Evolutionary conservation across 2,113 vertebrate genomes (phyloP).

Genomic region (Rhinichthys klamathensis): DNA sequence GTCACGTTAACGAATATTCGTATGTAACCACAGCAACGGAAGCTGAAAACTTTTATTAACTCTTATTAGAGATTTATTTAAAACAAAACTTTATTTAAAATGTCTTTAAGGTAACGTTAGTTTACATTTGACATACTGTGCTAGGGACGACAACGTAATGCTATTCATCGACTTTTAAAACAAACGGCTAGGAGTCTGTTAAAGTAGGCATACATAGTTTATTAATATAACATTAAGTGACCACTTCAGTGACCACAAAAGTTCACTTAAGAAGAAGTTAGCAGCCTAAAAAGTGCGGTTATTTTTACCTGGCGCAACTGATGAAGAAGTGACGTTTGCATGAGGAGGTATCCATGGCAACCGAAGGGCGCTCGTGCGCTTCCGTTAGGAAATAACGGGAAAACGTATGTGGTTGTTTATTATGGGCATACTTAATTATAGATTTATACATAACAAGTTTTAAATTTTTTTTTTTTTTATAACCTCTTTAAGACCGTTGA

Average conservation of each 20-base stretch:
- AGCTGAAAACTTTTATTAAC: neutral
- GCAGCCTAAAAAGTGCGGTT: neutral
- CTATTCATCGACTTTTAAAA: neutral
- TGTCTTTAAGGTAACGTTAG: neutral
- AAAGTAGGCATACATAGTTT: neutral
- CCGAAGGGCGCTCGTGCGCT: neutral
- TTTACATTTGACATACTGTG: neutral
- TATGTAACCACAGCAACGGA: neutral
- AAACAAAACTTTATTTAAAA: neutral
- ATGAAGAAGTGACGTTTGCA: neutral
- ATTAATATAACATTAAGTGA: neutral
- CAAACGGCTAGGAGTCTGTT: neutral
- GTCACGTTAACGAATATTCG: neutral
- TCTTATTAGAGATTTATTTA: neutral
- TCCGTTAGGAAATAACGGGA: neutral
- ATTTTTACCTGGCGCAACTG: neutral
- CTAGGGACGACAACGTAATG: neutral
- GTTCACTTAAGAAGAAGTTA: neutral
- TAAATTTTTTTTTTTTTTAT: neutral
- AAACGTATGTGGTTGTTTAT: neutral
- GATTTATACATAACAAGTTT: neutral
- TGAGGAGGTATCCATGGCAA: slow-evolving; percentile 29
- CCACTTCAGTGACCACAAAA: neutral
- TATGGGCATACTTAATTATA: neutral
- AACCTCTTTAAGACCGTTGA: neutral